phyloP scores from a whole-genome alignment of 2,113 vertebrate genomes.

The Cichladusa arquata region DNA sequence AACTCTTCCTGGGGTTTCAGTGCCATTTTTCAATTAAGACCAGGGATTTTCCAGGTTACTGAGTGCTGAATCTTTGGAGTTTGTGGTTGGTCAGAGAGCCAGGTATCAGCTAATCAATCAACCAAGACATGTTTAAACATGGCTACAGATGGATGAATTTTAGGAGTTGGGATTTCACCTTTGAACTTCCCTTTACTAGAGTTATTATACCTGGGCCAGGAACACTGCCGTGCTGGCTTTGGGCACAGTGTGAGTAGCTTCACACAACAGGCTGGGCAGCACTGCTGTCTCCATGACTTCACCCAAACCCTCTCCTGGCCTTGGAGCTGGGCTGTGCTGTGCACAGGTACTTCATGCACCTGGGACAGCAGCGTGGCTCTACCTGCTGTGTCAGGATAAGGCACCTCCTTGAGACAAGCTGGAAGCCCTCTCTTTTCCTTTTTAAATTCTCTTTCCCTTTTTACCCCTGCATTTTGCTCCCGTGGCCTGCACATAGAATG shows the following conservation, averaged over 20 bases:
- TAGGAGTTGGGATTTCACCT: not conserved
- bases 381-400: fast-evolving
- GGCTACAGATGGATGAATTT: not conserved
- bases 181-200: not conserved
- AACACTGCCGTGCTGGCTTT: not conserved
- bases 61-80: not conserved
- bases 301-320: not conserved
- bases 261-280: fast-evolving
- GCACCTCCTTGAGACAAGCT: not conserved
- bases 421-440: not conserved
- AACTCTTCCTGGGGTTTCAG: not conserved
- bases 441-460: not conserved
- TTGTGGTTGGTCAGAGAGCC: not conserved
- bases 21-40: not conserved
- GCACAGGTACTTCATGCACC: not conserved
- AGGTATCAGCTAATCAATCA: not conserved
- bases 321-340: not conserved
- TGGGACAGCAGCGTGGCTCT: fast-evolving
- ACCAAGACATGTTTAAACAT: not conserved
- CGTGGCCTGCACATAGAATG: not conserved
- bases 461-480: not conserved
- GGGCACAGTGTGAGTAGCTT: not conserved
- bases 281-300: not conserved
- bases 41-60: not conserved
- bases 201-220: not conserved